phyloP scores from a whole-genome alignment of 1,140 invertebrate species.

The Ylistrum balloti region DNA sequence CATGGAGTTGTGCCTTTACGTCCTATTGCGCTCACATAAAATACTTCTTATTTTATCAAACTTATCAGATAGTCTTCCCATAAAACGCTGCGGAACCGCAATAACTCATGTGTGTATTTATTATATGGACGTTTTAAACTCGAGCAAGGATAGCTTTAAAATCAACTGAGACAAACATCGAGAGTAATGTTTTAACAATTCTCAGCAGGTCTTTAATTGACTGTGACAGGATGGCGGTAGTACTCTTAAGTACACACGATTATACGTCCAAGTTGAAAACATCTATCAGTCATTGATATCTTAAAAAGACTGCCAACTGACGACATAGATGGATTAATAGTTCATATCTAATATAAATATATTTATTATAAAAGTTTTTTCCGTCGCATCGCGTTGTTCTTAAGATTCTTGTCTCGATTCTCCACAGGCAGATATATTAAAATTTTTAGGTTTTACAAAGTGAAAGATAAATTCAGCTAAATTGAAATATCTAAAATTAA shows the following conservation, averaged over 20 bases:
- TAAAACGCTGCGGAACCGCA: neutral
- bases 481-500: neutral
- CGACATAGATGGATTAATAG: conserved; percentile 16
- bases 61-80: neutral
- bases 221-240: neutral
- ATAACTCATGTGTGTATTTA: conserved; percentile 7
- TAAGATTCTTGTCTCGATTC: neutral
- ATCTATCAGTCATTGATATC: neutral
- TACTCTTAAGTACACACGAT: neutral
- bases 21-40: conserved; percentile 17
- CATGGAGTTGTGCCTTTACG: conserved; percentile 3
- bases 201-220: neutral
- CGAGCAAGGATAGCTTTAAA: neutral
- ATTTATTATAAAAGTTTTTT: neutral
- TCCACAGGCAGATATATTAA: neutral
- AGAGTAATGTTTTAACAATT: neutral
- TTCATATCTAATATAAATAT: neutral
- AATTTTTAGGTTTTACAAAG: neutral
- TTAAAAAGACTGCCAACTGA: neutral
- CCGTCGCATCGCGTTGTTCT: neutral
- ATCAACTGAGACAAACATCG: neutral
- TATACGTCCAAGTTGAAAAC: neutral
- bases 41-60: conserved; percentile 13
- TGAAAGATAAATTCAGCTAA: neutral
- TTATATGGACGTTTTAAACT: neutral